Evolutionary conservation across 2,113 vertebrate species (phyloP).

Genomic region (Erythrocercus mccallii): DNA sequence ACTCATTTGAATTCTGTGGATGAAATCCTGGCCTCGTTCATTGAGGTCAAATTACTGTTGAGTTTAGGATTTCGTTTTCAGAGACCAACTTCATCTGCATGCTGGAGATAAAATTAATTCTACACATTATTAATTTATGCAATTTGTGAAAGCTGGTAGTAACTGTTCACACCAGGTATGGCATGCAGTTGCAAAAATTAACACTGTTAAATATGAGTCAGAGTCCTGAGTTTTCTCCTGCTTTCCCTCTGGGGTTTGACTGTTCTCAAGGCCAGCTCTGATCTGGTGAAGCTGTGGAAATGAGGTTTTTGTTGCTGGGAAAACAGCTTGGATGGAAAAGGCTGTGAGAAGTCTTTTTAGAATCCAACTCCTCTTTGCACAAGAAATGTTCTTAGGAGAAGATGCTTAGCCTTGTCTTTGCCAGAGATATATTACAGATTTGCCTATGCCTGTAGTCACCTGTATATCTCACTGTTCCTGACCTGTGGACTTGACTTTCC

Average conservation of each 20-base stretch:
- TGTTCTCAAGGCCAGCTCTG: not conserved
- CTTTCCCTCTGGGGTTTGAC: not conserved
- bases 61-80: not conserved
- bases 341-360: not conserved
- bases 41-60: constrained; percentile 10
- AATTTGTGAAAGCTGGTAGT: not conserved
- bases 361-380: not conserved
- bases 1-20: not conserved
- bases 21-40: not conserved
- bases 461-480: not conserved
- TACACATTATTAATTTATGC: constrained; percentile 11
- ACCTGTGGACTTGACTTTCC: not conserved
- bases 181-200: not conserved
- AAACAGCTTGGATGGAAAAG: not conserved
- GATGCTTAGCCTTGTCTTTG: not conserved
- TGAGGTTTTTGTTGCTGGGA: not conserved
- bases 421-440: not conserved
- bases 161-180: not conserved
- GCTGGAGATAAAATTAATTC: constrained; percentile 45
- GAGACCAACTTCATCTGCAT: constrained; percentile 8
- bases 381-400: not conserved
- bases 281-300: not conserved
- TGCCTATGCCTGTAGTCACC: not conserved
- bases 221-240: not conserved
- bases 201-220: not conserved